Base-by-base conservation (phyloP, 2,113 vertebrate genomes). In the Mirounga angustirostris region DNA sequence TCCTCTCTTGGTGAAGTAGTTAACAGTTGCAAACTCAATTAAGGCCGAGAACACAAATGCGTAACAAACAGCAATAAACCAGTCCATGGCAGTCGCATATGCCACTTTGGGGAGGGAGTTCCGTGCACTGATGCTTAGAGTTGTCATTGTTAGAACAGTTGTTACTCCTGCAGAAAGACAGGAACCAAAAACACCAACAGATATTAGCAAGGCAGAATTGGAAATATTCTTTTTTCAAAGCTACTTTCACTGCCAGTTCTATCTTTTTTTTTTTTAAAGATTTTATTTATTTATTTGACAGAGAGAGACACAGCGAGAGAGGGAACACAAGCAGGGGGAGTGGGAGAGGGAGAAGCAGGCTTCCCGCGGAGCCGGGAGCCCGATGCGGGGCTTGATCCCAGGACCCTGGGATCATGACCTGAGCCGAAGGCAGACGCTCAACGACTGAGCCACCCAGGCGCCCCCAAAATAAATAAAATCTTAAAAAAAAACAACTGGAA, bases 81-180 rank as follows among this genome's bases (percentile, higher is more conserved):
- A 99, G 99, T 99, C 99, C 99, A 99, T 99, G 98, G 99, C 99
- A 4, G 99, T 99, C 90, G 99, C 99, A 88, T 99, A 99, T 89
- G 99, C 99, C 18, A 99, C 99, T 98, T 99, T 99, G 52, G 99
- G 99, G 30, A 99, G 99, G 21, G 99, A 99, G 98, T 99, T 99
- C 94, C 99, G 99, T 14, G 99, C 99, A 78, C 99, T 99, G 98
- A 99, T 99, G 94, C 99, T 99, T 59, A 99, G 98, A 11, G 99
- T 99, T 43, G 99, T 99, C 99, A 99, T 99, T 13, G 99, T 99
- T 84, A 99, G 98, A 50, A 99, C 99, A 21, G 99, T 99, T 87
- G 99, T 99, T 78, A 99, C 99, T 97, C 99, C 99, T 99, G 98
- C 8, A 81, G 43, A 59, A 95, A 94, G 63, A 91, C 0, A 0